Conservation (phyloP, 1,140 invertebrate genomes). For the Diuraphis noxia region DNA sequence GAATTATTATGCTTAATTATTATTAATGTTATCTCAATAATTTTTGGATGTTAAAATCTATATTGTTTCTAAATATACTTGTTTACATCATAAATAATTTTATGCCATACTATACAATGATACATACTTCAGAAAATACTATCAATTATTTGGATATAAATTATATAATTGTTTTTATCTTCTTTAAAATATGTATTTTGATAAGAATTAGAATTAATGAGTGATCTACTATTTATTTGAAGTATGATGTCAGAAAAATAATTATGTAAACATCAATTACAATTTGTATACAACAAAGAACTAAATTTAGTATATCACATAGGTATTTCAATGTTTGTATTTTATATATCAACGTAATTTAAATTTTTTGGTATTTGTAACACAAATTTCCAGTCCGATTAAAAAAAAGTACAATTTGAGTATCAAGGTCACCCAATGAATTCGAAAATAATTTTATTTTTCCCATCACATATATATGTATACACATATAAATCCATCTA, state of each 20-base stretch:
- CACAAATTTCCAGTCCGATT: background rate
- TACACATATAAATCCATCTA: no score
- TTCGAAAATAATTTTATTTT: conserved; percentile 22
- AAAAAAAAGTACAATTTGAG: background rate
- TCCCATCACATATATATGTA: background rate
- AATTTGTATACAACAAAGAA: background rate
- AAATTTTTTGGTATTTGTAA: background rate
- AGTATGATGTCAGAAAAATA: conserved; percentile 7
- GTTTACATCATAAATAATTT: background rate
- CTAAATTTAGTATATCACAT: background rate
- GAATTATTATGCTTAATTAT: no score
- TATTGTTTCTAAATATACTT: background rate
- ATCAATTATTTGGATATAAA: background rate
- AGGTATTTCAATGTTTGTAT: background rate
- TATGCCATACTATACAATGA: background rate
- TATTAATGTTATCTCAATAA: background rate
- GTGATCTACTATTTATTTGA: background rate
- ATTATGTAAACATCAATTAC: conserved; percentile 9
- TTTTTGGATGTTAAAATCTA: background rate
- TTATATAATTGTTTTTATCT: conserved; percentile 6
- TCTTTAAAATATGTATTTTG: background rate
- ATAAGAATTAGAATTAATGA: conserved; percentile 13
- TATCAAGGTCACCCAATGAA: conserved; percentile 5
- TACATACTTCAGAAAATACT: background rate
- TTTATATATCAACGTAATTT: background rate